Percentiles rank a stretch among this genome's conserved stretches.
phyloP scores from a whole-genome alignment of 2,888 invertebrate genomes.

The Xestia sexstrigata region DNA sequence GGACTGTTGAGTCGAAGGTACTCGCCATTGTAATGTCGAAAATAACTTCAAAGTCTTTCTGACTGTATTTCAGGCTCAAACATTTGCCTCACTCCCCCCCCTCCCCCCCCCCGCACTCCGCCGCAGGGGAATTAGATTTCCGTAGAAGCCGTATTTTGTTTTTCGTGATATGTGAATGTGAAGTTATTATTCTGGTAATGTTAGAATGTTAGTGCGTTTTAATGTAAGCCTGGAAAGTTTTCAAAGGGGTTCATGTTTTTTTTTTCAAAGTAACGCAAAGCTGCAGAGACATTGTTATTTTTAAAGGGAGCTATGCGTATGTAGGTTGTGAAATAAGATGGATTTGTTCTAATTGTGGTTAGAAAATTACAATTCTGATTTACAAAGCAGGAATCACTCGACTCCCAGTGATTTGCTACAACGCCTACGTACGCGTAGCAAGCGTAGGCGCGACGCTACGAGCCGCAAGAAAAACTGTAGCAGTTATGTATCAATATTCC shows the following conservation, averaged over 20 bases:
- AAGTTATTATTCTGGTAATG: slow-evolving; percentile 16
- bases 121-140: slow-evolving; percentile 50
- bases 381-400: too few species aligned
- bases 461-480: neutral
- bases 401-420: neutral
- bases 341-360: neutral
- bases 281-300: neutral
- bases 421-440: slow-evolving; percentile 28
- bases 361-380: neutral
- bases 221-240: slow-evolving; percentile 8
- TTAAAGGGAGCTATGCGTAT: neutral
- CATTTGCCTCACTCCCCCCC: slow-evolving; percentile 9
- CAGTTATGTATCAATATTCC: neutral
- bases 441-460: slow-evolving; percentile 18
- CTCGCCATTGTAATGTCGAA: slow-evolving; percentile 56
- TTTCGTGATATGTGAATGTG: slow-evolving; percentile 10
- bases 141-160: slow-evolving; percentile 31
- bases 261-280: neutral
- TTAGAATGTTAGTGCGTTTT: slow-evolving; percentile 8
- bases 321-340: neutral
- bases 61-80: slow-evolving; percentile 39
- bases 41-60: slow-evolving; percentile 57
- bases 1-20: slow-evolving; percentile 47
- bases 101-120: slow-evolving; percentile 8
- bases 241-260: neutral